Base-by-base conservation (phyloP, 2,113 vertebrate species). In the Beaufortia kweichowensis region DNA sequence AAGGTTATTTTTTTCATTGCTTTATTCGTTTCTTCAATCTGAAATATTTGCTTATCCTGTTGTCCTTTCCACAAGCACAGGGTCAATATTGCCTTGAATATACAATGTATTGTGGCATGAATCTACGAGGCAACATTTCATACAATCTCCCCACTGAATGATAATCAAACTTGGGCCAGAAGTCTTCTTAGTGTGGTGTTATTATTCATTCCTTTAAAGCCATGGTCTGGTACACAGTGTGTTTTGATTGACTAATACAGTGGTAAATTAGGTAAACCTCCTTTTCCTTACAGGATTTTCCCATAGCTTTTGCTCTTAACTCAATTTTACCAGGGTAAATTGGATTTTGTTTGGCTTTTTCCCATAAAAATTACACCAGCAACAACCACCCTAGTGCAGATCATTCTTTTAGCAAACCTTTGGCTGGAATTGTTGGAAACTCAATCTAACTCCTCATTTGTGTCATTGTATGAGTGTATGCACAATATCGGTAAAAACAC, bases 281-380 rank as follows among this genome's bases (percentile, higher is more conserved):
- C 79, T 31, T 83, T 29, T 75, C 31, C 60, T 72, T 48, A 48
- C 56, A 65, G 43, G 74, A 66, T 75, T 75, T 80, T 50, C 15
- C 24, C 28, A 24, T 57, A 29, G 21, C 12, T 62, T 63, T 59
- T 46, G 57, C 9, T 72, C 78, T 75, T 80, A 77, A 83, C 74
- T 84, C 87, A 87, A 85, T 90, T 88, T 89, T 84, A 79, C 86
- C 66, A 65, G 43, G 83, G 84, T 86, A 90, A 91, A 92, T 91
- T 90, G 90, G 79, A 86, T 86, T 87, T 86, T 87, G 82, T 89
- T 88, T 86, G 82, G 81, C 70, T 85, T 85, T 81, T 83, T 81
- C 53, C 59, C 62, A 28, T 26, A 57, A 74, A 56, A 69, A 55
- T 82, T 41, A 81, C 86, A 88, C 84, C 86, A 86, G 86, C 86